These are phyloP conservation scores for Carlito syrichta DNA, from an alignment of 2,113 vertebrate genomes.

Conservation along the genomic window DNA sequence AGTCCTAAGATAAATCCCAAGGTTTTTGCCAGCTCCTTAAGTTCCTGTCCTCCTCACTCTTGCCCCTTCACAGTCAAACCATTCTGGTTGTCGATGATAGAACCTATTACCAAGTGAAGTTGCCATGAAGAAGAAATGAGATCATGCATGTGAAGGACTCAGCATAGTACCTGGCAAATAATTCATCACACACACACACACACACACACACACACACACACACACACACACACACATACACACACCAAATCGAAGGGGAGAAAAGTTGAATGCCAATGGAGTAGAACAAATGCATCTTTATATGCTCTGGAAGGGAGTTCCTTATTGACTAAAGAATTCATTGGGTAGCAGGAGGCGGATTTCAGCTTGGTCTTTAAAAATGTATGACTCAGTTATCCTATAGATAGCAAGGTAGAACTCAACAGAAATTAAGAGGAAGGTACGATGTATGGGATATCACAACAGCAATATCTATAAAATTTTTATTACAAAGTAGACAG, in stretches of 20 bases:
- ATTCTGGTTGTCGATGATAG: neutral
- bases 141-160: neutral
- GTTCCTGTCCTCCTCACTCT: neutral
- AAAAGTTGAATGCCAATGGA: neutral
- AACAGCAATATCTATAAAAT: neutral
- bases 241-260: neutral
- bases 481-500: neutral
- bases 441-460: neutral
- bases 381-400: neutral
- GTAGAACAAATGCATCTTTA: neutral
- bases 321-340: neutral
- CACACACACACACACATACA: neutral
- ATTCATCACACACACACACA: neutral
- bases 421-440: neutral
- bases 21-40: neutral
- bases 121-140: neutral
- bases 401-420: neutral
- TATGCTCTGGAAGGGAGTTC: neutral
- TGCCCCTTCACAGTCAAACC: neutral
- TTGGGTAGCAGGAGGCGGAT: neutral
- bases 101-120: neutral
- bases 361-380: neutral
- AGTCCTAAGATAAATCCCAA: neutral
- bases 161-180: neutral
- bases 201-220: neutral